Percentiles rank a stretch among this genome's conserved stretches.
These are phyloP conservation scores for Camponotus floridanus DNA, from an alignment of 1,140 invertebrate genomes.

Conservation along the genomic window DNA sequence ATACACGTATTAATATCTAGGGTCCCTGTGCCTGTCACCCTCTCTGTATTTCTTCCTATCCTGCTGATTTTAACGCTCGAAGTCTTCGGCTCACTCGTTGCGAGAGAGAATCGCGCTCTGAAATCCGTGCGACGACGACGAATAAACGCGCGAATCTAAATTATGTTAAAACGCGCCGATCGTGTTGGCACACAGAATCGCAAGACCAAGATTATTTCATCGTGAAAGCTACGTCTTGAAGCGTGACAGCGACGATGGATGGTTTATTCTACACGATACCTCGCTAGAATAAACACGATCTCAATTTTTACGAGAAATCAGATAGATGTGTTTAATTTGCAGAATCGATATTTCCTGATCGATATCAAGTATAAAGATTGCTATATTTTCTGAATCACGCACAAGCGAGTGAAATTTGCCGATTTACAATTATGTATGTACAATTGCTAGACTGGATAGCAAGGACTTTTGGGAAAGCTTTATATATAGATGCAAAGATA, in stretches of 20 bases:
- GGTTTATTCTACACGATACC: not conserved
- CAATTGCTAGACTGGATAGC: not conserved
- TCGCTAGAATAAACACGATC: not conserved
- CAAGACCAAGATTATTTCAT: constrained; percentile 3
- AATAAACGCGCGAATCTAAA: constrained; percentile 38
- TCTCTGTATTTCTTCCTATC: constrained; percentile 72
- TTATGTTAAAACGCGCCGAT: constrained; percentile 26
- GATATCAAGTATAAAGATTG: not conserved
- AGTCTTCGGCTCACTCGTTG: constrained; percentile 60
- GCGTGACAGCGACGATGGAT: not conserved
- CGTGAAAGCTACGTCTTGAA: not conserved
- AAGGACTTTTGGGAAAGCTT: not conserved
- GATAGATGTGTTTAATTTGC: not conserved
- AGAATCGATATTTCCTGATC: not conserved
- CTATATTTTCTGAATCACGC: not conserved
- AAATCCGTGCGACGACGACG: constrained; percentile 19
- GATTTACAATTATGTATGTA: not conserved
- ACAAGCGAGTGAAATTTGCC: not conserved
- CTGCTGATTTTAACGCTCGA: constrained; percentile 71
- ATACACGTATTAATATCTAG: constrained; percentile 83
- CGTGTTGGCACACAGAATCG: not conserved
- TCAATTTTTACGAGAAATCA: constrained; percentile 5
- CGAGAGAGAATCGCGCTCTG: constrained; percentile 16
- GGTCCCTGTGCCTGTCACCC: constrained; percentile 74
- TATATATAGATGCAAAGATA: constrained; percentile 3